These are phyloP conservation scores for Corella eumyota DNA, from an alignment of 23 tunicate genomes.

Conservation along the genomic window DNA sequence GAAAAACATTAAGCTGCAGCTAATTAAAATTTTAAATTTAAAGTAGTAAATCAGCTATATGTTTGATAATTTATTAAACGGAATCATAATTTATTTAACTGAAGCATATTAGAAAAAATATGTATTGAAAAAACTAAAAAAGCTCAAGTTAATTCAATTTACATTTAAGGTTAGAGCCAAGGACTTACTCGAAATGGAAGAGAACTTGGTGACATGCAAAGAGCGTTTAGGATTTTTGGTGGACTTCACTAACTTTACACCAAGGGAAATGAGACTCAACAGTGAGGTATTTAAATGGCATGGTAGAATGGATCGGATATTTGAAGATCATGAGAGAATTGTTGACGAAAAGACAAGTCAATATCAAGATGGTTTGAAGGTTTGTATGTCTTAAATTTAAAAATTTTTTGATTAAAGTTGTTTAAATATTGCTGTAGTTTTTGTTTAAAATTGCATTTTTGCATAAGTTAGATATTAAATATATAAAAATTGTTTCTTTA, in stretches of 20 bases:
- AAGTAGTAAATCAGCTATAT: too few relatives aligned
- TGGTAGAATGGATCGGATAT: constrained; percentile 76
- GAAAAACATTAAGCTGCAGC: background rate
- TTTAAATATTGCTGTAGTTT: too few relatives aligned
- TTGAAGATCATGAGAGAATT: constrained; percentile 87
- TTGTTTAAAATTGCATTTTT: too few relatives aligned
- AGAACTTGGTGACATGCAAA: constrained; percentile 52
- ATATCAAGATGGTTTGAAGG: constrained; percentile 95
- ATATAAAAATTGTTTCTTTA: too few relatives aligned
- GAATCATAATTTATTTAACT: too few relatives aligned
- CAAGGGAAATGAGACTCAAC: constrained; percentile 75
- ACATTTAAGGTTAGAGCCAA: constrained; percentile 37
- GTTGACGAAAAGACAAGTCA: constrained; percentile 67
- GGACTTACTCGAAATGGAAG: constrained; percentile 71
- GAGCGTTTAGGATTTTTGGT: constrained; percentile 84
- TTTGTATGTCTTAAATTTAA: constrained; percentile 1
- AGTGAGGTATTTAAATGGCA: constrained; percentile 94
- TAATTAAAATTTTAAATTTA: too few relatives aligned
- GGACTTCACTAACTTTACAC: constrained; percentile 86
- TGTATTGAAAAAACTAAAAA: too few relatives aligned
- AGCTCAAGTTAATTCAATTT: too few relatives aligned
- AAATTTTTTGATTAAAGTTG: background rate
- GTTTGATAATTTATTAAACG: too few relatives aligned
- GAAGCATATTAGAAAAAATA: too few relatives aligned
- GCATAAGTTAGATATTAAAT: too few relatives aligned